Evolutionary conservation across 2,113 vertebrate genomes (phyloP).

Genomic region (Oenanthe melanoleuca): DNA sequence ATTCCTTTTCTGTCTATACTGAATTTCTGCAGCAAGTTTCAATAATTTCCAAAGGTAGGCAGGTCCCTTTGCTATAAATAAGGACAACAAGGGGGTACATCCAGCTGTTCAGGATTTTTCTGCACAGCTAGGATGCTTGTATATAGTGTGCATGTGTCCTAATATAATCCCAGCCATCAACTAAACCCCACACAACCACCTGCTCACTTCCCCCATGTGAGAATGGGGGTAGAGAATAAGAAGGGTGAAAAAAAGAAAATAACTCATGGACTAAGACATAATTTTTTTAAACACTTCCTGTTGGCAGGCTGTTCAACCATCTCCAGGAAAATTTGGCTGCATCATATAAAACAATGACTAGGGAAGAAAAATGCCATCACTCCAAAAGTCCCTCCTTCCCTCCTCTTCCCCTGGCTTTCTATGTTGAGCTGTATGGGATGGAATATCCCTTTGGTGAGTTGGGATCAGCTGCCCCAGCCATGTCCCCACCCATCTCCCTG

Average conservation of each 20-base stretch:
- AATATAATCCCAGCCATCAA: not conserved
- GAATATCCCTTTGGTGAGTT: not conserved
- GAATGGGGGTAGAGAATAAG: not conserved
- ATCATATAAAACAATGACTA: not conserved
- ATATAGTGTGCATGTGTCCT: not conserved
- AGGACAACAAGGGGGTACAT: not conserved
- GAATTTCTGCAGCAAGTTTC: not conserved
- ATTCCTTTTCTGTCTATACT: not conserved
- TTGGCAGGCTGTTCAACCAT: not conserved
- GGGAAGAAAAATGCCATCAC: not conserved
- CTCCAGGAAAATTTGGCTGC: not conserved
- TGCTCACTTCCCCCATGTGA: not conserved
- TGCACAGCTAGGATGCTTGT: not conserved
- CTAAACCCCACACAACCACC: not conserved
- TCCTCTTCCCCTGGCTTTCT: not conserved
- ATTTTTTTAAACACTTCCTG: not conserved
- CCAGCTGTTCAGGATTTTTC: not conserved
- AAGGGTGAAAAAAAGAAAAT: not conserved
- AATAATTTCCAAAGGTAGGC: not conserved
- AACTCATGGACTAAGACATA: too few relatives aligned
- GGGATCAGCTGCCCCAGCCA: not conserved
- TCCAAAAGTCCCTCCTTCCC: not conserved
- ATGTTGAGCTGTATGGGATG: not conserved
- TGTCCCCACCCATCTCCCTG: not conserved
- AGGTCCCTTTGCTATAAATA: not conserved